Evolutionary conservation across 2,113 vertebrate genomes (phyloP).

Genomic region (Empidonax traillii): DNA sequence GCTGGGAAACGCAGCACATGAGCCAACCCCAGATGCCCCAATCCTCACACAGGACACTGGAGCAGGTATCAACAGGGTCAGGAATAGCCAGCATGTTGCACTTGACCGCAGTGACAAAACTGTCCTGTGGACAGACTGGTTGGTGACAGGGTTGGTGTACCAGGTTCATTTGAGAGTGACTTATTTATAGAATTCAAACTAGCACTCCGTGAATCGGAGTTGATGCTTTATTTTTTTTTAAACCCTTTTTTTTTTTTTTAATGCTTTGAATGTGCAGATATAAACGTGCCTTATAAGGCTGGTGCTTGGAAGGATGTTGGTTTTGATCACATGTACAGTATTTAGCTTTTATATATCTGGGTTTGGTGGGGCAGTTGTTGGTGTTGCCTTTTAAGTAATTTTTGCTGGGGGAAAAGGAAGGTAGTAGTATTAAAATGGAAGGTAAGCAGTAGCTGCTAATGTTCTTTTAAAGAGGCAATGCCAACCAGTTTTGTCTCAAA

Average conservation of each 20-base stretch:
- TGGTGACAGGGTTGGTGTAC: not conserved
- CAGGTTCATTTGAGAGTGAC: not conserved
- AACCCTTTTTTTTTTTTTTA: no score
- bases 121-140: not conserved
- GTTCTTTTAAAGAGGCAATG: not conserved
- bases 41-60: not conserved
- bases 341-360: not conserved
- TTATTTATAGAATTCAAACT: not conserved
- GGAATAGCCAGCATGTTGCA: not conserved
- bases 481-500: not conserved
- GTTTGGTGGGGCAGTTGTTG: not conserved
- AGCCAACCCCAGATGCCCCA: not conserved
- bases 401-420: not conserved
- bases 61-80: not conserved
- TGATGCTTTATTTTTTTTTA: not conserved
- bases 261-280: not conserved
- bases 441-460: not conserved
- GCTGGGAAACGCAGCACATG: constrained; percentile 33
- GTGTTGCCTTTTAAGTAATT: not conserved
- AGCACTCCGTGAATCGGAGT: not conserved
- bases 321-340: not conserved
- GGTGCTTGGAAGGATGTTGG: not conserved
- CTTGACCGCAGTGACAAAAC: not conserved
- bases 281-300: not conserved
- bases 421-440: not conserved